phyloP scores from a whole-genome alignment of 2,113 vertebrate species.

The Heliornis fulica region DNA sequence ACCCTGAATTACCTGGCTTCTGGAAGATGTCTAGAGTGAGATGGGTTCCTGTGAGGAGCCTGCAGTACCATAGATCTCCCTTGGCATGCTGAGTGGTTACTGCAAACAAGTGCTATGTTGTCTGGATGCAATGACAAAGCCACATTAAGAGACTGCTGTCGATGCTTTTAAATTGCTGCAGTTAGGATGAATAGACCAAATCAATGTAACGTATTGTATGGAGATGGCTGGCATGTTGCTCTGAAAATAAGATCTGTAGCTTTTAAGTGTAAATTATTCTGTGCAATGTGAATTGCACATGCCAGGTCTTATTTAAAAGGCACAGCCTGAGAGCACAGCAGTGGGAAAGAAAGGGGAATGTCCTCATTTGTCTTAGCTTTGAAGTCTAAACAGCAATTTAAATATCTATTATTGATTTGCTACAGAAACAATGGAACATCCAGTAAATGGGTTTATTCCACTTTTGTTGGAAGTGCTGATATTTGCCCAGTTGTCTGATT shows the following conservation, averaged over 20 bases:
- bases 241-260: not conserved
- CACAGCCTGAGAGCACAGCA: not conserved
- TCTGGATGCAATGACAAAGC: not conserved
- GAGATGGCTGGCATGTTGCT: not conserved
- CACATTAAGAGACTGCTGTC: not conserved
- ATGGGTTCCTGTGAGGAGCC: not conserved
- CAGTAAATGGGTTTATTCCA: not conserved
- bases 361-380: not conserved
- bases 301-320: not conserved
- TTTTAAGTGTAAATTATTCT: slow-evolving; percentile 10
- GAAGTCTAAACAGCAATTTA: not conserved
- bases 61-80: not conserved
- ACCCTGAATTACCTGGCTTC: not conserved
- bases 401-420: not conserved
- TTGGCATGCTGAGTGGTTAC: not conserved
- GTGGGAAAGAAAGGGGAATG: not conserved
- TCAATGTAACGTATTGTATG: not conserved
- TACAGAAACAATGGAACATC: not conserved
- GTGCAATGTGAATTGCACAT: not conserved
- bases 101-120: not conserved
- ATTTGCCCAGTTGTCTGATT: not conserved
- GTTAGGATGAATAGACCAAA: not conserved
- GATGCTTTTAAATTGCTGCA: not conserved
- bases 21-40: not conserved
- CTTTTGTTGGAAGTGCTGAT: not conserved